Conservation (phyloP, 1,140 invertebrate genomes). For the Aphidius gifuensis region DNA sequence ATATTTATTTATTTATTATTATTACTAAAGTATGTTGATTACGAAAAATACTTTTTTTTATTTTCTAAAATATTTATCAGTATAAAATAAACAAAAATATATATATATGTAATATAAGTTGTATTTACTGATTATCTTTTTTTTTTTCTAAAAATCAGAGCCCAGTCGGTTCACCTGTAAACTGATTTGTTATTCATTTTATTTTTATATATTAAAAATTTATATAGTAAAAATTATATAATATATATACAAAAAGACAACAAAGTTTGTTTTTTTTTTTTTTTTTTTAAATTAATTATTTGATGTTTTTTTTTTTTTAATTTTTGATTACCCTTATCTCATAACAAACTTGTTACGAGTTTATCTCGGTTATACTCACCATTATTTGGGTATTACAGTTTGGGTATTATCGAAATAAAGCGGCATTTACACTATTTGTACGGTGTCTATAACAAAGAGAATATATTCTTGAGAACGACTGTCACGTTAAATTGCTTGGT, state of each 20-base stretch:
- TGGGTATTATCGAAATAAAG: slow-evolving; percentile 54
- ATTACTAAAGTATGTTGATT: too few relatives aligned
- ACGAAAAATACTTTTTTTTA: too few relatives aligned
- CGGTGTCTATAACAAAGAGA: slow-evolving; percentile 56
- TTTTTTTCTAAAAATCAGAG: not conserved
- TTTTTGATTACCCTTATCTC: slow-evolving; percentile 5
- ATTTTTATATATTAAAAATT: too few relatives aligned
- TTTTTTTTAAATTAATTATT: slow-evolving; percentile 5
- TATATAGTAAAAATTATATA: not conserved
- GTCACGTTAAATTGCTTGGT: slow-evolving; percentile 25
- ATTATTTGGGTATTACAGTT: slow-evolving; percentile 48
- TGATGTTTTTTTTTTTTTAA: slow-evolving; percentile 8
- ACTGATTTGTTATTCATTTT: not conserved
- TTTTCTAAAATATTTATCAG: too few relatives aligned
- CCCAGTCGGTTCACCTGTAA: not conserved
- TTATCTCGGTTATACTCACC: slow-evolving; percentile 44
- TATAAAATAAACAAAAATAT: slow-evolving; percentile 4
- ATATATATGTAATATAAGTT: too few relatives aligned
- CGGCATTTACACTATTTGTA: slow-evolving; percentile 55
- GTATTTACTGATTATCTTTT: too few relatives aligned
- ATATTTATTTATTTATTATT: not conserved
- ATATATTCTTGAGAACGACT: slow-evolving; percentile 50
- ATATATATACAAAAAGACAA: slow-evolving; percentile 3
- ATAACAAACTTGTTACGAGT: slow-evolving; percentile 12
- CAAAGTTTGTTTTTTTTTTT: slow-evolving; percentile 10